Conservation (phyloP, 2,113 vertebrate species). For the Xiphophorus hellerii region DNA sequence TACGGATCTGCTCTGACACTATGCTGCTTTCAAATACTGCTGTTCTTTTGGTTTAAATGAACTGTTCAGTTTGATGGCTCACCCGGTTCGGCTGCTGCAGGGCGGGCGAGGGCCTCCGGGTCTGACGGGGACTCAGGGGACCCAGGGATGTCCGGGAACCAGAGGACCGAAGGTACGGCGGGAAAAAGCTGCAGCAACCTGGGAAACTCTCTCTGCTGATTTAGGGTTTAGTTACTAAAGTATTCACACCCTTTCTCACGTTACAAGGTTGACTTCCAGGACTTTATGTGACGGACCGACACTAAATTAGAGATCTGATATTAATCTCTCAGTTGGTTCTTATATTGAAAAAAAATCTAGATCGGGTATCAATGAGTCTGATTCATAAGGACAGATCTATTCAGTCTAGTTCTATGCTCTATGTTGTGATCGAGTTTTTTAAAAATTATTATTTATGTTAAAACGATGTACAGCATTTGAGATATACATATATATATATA, state of each 20-base stretch:
- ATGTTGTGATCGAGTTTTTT: no score
- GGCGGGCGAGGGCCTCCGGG: conserved; percentile 81
- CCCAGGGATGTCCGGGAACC: conserved; percentile 77
- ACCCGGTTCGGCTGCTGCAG: conserved; percentile 51
- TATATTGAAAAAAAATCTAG: no score
- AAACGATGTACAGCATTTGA: no score
- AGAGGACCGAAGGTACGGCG: conserved; percentile 79
- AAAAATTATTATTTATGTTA: no score
- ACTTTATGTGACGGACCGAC: neutral
- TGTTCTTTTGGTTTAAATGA: neutral
- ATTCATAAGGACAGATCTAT: no score
- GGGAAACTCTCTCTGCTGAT: neutral
- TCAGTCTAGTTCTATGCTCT: no score
- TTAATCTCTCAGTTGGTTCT: no score
- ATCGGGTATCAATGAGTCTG: no score
- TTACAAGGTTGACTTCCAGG: no score
- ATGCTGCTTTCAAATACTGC: no score
- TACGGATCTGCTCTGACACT: conserved; percentile 8
- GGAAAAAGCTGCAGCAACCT: neutral
- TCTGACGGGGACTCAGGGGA: conserved; percentile 74
- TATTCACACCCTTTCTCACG: neutral
- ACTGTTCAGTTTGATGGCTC: neutral
- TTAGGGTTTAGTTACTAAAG: neutral
- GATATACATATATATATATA: no score
- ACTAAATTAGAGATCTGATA: no score